These are phyloP conservation scores for Athalia cordata DNA, from an alignment of 2,888 invertebrate genomes.

Conservation along the genomic window DNA sequence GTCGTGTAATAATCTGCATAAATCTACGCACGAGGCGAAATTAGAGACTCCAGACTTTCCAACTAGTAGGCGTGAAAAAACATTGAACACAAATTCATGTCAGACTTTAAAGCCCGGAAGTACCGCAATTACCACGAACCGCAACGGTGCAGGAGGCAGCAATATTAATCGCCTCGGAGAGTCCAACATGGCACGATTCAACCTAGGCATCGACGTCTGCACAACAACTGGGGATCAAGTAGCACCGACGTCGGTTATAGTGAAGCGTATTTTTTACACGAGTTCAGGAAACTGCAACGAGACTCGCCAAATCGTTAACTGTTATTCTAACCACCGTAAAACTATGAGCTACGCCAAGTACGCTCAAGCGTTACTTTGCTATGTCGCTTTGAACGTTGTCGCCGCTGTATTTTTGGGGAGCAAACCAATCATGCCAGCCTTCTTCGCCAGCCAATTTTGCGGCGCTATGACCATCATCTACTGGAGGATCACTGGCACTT, in stretches of 20 bases:
- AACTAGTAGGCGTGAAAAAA: not conserved
- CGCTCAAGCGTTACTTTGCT: constrained; percentile 48
- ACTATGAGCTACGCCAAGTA: constrained; percentile 46
- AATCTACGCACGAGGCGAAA: not conserved
- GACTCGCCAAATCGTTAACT: not conserved
- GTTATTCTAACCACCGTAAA: not conserved
- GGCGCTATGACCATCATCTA: constrained; percentile 63
- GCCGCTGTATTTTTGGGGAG: constrained; percentile 57
- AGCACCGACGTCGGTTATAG: not conserved
- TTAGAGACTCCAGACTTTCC: not conserved
- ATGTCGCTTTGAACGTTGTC: constrained; percentile 51
- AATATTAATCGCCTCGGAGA: not conserved
- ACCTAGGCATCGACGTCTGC: constrained; percentile 6
- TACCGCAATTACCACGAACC: not conserved
- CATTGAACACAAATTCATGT: constrained; percentile 6
- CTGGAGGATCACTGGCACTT: constrained; percentile 57
- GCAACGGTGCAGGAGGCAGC: not conserved
- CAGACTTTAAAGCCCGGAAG: not conserved
- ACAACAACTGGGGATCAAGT: not conserved
- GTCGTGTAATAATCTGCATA: constrained; percentile 11
- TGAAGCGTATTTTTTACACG: not conserved
- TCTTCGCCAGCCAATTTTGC: constrained; percentile 64
- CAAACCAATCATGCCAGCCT: constrained; percentile 59
- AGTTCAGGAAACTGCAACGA: not conserved
- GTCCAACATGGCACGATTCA: not conserved